A percentile compares a stretch with the other conserved stretches of the same genome.
phyloP scores from a whole-genome alignment of 2,113 vertebrate species.

The Neolamprologus longior region DNA sequence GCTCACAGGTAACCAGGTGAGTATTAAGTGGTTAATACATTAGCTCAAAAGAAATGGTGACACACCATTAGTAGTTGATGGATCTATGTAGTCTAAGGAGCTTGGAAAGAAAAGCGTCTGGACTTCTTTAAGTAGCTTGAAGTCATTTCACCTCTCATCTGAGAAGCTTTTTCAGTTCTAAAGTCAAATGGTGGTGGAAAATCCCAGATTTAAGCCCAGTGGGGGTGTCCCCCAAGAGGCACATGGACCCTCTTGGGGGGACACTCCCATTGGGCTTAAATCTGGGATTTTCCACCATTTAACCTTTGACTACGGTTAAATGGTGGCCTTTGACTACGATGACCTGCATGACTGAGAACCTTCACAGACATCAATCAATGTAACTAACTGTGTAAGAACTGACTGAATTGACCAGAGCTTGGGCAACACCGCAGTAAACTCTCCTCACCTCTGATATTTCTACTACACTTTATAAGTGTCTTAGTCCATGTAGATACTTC shows the following conservation, averaged over 20 bases:
- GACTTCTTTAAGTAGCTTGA: neutral
- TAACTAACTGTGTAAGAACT: constrained; percentile 5
- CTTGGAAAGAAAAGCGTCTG: neutral
- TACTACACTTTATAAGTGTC: constrained; percentile 73
- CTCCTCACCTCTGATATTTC: constrained; percentile 55
- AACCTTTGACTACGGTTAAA: neutral
- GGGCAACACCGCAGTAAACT: constrained; percentile 37
- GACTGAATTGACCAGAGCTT: constrained; percentile 38
- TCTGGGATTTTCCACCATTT: neutral
- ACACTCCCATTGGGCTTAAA: neutral
- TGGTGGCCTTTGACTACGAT: neutral
- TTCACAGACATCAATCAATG: neutral
- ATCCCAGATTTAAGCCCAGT: neutral
- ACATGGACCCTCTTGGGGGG: neutral
- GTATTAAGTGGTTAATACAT: neutral
- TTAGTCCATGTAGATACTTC: constrained; percentile 60
- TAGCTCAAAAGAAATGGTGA: neutral
- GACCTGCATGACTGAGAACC: neutral
- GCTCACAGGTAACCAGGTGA: neutral
- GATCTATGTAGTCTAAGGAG: neutral
- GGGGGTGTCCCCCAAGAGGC: neutral
- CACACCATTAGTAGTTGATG: neutral
- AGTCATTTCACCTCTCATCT: neutral
- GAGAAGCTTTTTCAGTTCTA: neutral
- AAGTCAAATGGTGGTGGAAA: neutral